Base-by-base conservation (phyloP, 2,113 vertebrate species). In the Crotalus viridis region DNA sequence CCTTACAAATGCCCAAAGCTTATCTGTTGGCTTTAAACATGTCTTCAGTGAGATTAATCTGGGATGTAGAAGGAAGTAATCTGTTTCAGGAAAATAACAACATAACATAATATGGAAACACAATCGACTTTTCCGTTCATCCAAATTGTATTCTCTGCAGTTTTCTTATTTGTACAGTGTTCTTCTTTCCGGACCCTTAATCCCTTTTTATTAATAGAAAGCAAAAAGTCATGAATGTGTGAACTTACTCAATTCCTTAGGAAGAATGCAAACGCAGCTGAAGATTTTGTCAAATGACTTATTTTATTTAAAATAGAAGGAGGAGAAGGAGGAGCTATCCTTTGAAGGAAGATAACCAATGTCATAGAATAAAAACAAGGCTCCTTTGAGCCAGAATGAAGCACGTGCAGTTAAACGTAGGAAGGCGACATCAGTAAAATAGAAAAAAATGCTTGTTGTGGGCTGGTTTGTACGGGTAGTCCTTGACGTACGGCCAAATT, bases 41-140 rank as follows among this genome's bases (percentile, higher is more conserved):
- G 46, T 91, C 90, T 56, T 89, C n/a, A 13, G 22, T 86, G 54
- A 89, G 87, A 91, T 93, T 91, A 93, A 93, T 85, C 48, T 54
- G 69, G 64, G 61, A 85, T 33, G n/a, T 89, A 51, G 46, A n/a
- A 89, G 46, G 54, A 86, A 54, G 69, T 91, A 91, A 91, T 89
- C 55, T 54, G 91, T 89, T 91, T 91, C 90, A 33, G 46, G 74
- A 85, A 86, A 91, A 54, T 24, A 93, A 90, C 55, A 94, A 81
- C 52, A 92, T 12, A 39, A 0, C 10, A 28, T 54, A 85, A 94
- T 26, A 88, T 89, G 69, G 51, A 91, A 89, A 39, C 22, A 59
- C 59, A 88, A 88, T 64, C 59, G 43, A 94, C 57, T 92, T 90
- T 52, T 52, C 9, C 8, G 48, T 39, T 39, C 74, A 85, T 1